Percentiles rank a stretch among this genome's conserved stretches.
Evolutionary conservation across 2,797 vertebrate species (phyloP).

Genomic region (Pseudochaenichthys georgianus): DNA sequence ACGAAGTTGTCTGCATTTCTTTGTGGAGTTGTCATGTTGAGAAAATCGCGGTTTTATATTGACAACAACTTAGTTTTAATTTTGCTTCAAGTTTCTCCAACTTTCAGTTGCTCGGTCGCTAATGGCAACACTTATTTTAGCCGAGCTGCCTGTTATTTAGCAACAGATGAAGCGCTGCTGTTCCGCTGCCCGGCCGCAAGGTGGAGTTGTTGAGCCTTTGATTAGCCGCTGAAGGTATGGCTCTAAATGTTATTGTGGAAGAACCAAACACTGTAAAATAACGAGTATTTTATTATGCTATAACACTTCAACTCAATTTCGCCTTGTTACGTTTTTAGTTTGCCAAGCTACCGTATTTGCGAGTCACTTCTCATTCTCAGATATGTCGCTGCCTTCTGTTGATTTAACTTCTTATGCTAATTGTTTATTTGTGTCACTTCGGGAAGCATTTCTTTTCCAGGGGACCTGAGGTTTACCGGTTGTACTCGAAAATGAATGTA

Average conservation of each 20-base stretch:
- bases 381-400: no score
- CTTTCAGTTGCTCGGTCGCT: conserved; percentile 60
- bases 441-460: background rate
- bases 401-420: background rate
- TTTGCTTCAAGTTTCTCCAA: accelerated
- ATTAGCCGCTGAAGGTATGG: accelerated
- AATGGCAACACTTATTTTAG: conserved; percentile 35
- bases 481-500: background rate
- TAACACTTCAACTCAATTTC: background rate
- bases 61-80: no score
- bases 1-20: conserved; percentile 45
- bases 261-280: background rate
- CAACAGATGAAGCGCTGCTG: background rate
- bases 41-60: accelerated
- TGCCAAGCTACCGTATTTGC: background rate
- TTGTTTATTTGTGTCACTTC: background rate
- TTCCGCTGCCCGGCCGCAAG: conserved; percentile 25
- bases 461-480: background rate
- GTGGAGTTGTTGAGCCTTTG: conserved; percentile 35
- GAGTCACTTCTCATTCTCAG: background rate
- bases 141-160: background rate
- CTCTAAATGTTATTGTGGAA: background rate
- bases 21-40: conserved; percentile 61
- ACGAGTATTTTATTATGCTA: background rate
- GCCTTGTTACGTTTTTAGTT: background rate